Conservation (phyloP, 2,888 invertebrate genomes). For the Tromatobia lineatoria region DNA sequence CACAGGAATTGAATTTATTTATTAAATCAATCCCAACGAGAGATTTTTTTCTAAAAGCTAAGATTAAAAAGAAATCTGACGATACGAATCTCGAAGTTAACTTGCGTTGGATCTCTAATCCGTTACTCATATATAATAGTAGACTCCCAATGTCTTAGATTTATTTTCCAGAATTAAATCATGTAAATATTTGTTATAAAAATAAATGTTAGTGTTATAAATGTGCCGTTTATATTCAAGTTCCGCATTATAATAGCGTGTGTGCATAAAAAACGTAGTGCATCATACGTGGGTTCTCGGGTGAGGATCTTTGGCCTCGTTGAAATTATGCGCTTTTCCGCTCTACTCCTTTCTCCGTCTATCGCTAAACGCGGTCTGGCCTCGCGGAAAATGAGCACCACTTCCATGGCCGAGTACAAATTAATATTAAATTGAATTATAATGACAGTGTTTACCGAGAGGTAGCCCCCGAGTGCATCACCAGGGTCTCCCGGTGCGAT, state of each 20-base stretch:
- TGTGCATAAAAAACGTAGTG: background rate
- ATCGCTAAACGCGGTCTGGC: background rate
- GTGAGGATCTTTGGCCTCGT: background rate
- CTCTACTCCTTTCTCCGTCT: slow-evolving; percentile 8
- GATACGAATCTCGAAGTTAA: too few relatives aligned
- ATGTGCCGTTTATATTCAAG: background rate
- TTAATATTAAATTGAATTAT: slow-evolving; percentile 81
- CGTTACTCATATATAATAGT: background rate
- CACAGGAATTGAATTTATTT: too few relatives aligned
- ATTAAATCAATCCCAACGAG: too few relatives aligned
- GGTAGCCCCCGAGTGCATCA: slow-evolving; percentile 68
- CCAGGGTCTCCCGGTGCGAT: slow-evolving; percentile 51
- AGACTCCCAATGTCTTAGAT: background rate
- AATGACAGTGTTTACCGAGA: slow-evolving; percentile 79
- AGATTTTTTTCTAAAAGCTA: too few relatives aligned
- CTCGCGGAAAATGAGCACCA: slow-evolving; percentile 72
- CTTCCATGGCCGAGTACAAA: slow-evolving; percentile 75
- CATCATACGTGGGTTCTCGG: background rate
- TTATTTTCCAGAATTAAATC: background rate
- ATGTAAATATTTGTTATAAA: background rate
- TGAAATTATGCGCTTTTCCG: slow-evolving; percentile 8
- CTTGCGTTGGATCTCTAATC: too few relatives aligned
- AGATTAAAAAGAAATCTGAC: too few relatives aligned
- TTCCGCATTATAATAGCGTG: background rate
- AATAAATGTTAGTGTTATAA: background rate